Evolutionary conservation across 2,888 invertebrate genomes (phyloP).

Genomic region (Melitaea athalia): DNA sequence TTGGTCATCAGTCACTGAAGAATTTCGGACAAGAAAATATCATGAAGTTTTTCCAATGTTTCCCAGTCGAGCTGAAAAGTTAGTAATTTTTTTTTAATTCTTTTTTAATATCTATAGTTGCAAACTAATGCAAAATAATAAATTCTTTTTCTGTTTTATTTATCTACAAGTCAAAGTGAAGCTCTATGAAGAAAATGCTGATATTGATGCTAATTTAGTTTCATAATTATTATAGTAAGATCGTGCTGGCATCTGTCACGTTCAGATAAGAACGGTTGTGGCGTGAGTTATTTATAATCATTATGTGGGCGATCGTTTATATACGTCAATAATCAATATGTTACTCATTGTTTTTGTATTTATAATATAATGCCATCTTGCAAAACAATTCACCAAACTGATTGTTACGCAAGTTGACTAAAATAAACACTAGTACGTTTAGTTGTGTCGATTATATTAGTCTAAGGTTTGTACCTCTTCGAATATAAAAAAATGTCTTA

Average conservation of each 20-base stretch:
- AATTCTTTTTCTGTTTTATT: not conserved
- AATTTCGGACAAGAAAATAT: no score
- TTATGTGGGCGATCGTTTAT: constrained; percentile 14
- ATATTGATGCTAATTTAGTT: not conserved
- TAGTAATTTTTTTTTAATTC: not conserved
- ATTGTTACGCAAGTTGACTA: not conserved
- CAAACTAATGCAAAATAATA: no score
- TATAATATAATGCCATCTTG: not conserved
- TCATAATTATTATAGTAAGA: not conserved
- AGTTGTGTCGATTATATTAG: no score
- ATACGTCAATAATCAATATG: not conserved
- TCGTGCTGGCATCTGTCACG: constrained; percentile 12
- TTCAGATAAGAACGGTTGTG: constrained; percentile 8
- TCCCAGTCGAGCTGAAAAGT: no score
- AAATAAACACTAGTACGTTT: no score
- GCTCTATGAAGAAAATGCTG: not conserved
- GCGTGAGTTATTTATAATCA: constrained; percentile 14
- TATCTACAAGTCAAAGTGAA: not conserved
- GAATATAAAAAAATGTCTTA: no score
- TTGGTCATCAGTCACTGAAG: no score
- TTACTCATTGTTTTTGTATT: not conserved
- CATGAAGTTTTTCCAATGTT: no score
- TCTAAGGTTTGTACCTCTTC: no score
- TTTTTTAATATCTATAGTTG: not conserved
- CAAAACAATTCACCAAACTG: not conserved